Percentiles rank a stretch among this genome's conserved stretches.
Evolutionary conservation across 2,113 vertebrate species (phyloP).

Genomic region (Glaucidium brasilianum): DNA sequence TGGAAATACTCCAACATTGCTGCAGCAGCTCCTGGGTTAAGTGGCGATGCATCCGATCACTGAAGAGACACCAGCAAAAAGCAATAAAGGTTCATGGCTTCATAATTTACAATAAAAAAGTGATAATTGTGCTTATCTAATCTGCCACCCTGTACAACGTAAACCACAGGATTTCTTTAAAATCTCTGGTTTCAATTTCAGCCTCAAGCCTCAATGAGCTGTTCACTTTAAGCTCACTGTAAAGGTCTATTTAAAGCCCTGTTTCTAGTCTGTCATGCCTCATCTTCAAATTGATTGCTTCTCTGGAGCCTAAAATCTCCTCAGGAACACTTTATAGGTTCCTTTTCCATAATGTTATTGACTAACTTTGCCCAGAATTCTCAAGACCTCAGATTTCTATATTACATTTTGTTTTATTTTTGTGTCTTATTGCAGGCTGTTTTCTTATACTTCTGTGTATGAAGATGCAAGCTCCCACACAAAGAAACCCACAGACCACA

Average conservation of each 20-base stretch:
- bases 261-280: not conserved
- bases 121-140: not conserved
- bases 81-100: not conserved
- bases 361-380: constrained; percentile 8
- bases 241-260: not conserved
- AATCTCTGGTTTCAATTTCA: not conserved
- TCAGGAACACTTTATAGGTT: not conserved
- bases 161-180: not conserved
- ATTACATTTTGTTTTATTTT: constrained; percentile 46
- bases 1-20: not conserved
- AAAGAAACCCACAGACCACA: constrained; percentile 68
- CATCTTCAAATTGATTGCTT: not conserved
- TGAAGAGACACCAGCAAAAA: not conserved
- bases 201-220: not conserved
- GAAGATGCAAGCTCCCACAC: constrained; percentile 56
- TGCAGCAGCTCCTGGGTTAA: not conserved
- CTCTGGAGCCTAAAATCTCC: not conserved
- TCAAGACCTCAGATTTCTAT: not conserved
- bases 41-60: rapidly evolving
- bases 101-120: not conserved
- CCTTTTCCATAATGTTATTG: not conserved
- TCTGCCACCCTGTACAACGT: not conserved
- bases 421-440: constrained; percentile 28
- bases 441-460: constrained; percentile 49
- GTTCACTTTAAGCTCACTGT: not conserved